These are phyloP conservation scores for Proisotoma minuta DNA, from an alignment of 2,888 invertebrate genomes.

Conservation along the genomic window DNA sequence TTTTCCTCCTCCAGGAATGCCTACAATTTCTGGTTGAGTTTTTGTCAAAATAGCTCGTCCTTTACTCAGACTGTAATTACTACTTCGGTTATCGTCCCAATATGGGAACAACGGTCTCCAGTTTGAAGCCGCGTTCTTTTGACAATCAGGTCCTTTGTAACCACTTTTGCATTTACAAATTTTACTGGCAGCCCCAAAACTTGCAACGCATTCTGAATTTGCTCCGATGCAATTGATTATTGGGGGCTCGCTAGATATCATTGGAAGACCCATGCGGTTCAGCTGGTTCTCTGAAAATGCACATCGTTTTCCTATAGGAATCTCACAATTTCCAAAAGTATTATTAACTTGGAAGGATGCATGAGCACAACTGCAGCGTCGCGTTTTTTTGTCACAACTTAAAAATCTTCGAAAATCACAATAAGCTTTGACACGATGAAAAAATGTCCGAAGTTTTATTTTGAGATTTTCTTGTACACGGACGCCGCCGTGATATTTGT, in stretches of 20 bases:
- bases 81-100: not conserved
- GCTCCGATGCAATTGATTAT: slow-evolving; percentile 15
- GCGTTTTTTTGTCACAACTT: slow-evolving; percentile 15
- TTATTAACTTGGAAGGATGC: too few species aligned
- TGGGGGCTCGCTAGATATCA: slow-evolving; percentile 3
- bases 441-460: slow-evolving; percentile 6
- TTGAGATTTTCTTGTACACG: slow-evolving; percentile 18
- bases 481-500: slow-evolving; percentile 15
- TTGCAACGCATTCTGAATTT: slow-evolving; percentile 14
- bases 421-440: not conserved
- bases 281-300: slow-evolving; percentile 11
- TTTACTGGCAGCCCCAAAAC: slow-evolving; percentile 12
- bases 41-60: not conserved
- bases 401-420: slow-evolving; percentile 22
- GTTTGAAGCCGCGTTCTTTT: not conserved
- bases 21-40: not conserved
- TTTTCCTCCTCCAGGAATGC: not conserved
- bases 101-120: too few species aligned
- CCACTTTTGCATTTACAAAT: slow-evolving; percentile 20
- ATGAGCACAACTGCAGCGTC: slow-evolving; percentile 25
- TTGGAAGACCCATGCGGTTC: slow-evolving; percentile 7
- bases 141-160: slow-evolving; percentile 18
- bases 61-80: not conserved
- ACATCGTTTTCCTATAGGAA: slow-evolving; percentile 18
- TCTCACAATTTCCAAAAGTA: slow-evolving; percentile 22